These are phyloP conservation scores for Oxyura jamaicensis DNA, from an alignment of 2,113 vertebrate genomes.

Conservation along the genomic window DNA sequence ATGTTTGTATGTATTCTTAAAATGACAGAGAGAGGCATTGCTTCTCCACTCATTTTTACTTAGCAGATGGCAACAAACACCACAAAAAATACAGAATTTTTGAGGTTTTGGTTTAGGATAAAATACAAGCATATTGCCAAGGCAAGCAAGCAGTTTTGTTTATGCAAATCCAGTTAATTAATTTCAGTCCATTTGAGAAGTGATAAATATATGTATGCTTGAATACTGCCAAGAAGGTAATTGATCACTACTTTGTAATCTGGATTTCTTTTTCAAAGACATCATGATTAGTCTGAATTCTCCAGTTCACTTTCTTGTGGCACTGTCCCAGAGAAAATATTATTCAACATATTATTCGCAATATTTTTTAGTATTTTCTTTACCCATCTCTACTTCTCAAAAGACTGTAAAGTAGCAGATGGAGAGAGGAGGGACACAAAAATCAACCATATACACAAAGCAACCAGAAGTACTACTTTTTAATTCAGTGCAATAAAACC, in stretches of 20 bases:
- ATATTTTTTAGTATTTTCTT: not conserved
- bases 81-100: not conserved
- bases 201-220: constrained; percentile 60
- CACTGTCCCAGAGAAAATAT: not conserved
- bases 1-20: not conserved
- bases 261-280: constrained; percentile 35
- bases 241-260: constrained; percentile 12
- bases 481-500: not conserved
- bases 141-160: not conserved
- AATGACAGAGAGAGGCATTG: not conserved
- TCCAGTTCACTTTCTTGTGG: not conserved
- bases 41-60: not conserved
- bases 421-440: not conserved
- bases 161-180: constrained; percentile 29
- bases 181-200: constrained; percentile 52
- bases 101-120: not conserved
- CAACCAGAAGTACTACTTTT: not conserved
- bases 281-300: not conserved
- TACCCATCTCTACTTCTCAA: not conserved
- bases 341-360: not conserved
- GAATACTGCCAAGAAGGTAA: constrained; percentile 58
- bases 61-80: not conserved
- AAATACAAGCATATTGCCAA: not conserved
- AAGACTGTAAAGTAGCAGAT: not conserved
- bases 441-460: not conserved